Evolutionary conservation across 53 echinoderm and acorn worm species (phyloP).

Genomic region (Zoroaster sp.): DNA sequence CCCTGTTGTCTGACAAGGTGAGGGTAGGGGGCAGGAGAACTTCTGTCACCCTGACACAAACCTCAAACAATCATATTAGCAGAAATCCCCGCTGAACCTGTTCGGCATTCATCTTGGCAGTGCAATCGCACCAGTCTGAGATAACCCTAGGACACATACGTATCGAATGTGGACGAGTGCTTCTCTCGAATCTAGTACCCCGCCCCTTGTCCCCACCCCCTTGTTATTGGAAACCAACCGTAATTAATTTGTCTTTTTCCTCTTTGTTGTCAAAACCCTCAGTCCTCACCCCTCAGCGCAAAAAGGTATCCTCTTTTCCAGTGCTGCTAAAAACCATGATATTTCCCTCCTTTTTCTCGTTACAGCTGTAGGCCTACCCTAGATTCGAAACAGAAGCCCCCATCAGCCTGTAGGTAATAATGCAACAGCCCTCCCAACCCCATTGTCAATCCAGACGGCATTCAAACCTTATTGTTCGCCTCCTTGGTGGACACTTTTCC

Average conservation of each 20-base stretch:
- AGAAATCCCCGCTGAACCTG: slow-evolving; percentile 10
- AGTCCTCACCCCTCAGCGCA: background rate
- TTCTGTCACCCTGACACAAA: background rate
- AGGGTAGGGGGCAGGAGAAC: background rate
- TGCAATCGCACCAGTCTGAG: background rate
- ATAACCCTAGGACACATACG: background rate
- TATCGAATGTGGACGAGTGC: slow-evolving; percentile 8
- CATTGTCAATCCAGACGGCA: slow-evolving; percentile 38
- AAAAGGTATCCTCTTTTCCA: slow-evolving; percentile 8
- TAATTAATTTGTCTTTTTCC: background rate
- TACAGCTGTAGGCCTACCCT: slow-evolving; percentile 26
- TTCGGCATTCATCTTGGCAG: slow-evolving; percentile 18
- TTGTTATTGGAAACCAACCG: background rate
- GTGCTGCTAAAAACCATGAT: background rate
- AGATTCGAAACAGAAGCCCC: slow-evolving; percentile 7
- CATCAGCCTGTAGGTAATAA: slow-evolving; percentile 21
- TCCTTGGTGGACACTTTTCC: slow-evolving; percentile 43
- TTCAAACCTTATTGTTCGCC: slow-evolving; percentile 27
- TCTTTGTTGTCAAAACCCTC: background rate
- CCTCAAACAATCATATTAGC: background rate
- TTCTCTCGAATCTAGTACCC: background rate
- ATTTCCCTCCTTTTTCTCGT: background rate
- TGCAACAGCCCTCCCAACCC: slow-evolving; percentile 27
- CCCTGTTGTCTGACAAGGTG: background rate
- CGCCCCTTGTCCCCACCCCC: background rate